Conservation (phyloP, 2,888 invertebrate genomes). For the Campoplex nolae region DNA sequence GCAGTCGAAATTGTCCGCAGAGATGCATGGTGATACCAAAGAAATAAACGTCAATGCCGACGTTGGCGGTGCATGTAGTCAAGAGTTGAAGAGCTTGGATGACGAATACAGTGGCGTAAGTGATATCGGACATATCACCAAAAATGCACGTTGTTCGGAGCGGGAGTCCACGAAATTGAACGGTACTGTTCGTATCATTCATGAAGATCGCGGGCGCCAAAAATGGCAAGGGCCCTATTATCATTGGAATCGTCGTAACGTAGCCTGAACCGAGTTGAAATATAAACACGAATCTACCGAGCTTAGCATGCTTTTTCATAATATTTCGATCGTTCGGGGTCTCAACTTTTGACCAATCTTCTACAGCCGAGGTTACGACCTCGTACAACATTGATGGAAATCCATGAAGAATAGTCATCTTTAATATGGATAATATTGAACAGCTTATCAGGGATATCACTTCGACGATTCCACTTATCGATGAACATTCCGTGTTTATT, state of each 20-base stretch:
- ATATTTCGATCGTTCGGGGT: constrained; percentile 46
- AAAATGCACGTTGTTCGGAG: constrained; percentile 60
- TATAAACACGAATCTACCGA: constrained; percentile 54
- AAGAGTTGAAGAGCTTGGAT: constrained; percentile 66
- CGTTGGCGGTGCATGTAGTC: constrained; percentile 61
- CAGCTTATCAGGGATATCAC: constrained; percentile 58
- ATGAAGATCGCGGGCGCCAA: constrained; percentile 31
- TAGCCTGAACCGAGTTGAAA: constrained; percentile 64
- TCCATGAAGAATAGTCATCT: constrained; percentile 55
- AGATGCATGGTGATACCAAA: constrained; percentile 65
- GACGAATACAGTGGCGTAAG: constrained; percentile 53
- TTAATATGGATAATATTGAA: constrained; percentile 61
- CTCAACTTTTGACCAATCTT: constrained; percentile 63
- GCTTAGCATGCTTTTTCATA: constrained; percentile 62
- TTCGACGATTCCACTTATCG: constrained; percentile 59
- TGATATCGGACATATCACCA: constrained; percentile 34
- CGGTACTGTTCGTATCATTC: constrained; percentile 3
- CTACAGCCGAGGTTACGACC: constrained; percentile 55
- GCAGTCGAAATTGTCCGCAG: constrained; percentile 62
- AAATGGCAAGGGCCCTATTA: constrained; percentile 51
- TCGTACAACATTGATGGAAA: constrained; percentile 58
- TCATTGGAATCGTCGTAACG: constrained; percentile 50
- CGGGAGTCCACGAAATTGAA: constrained; percentile 51
- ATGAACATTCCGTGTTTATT: constrained; percentile 60
- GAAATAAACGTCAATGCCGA: constrained; percentile 63